A percentile compares a stretch with the other conserved stretches of the same genome.
Conservation (phyloP, 2,113 vertebrate genomes). For the Dromas ardeola region DNA sequence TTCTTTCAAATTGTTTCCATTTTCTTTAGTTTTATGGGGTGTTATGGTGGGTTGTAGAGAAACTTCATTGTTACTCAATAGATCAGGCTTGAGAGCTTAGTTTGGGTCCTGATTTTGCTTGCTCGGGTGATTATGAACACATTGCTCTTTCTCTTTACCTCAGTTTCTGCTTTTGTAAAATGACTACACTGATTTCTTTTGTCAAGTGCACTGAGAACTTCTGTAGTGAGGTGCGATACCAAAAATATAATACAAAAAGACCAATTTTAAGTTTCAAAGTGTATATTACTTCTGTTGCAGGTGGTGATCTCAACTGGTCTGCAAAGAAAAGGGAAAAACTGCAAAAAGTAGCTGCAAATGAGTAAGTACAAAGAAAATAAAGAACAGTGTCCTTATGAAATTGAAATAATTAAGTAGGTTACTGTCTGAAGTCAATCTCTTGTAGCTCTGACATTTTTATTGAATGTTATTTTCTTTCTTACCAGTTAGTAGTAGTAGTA, state of each 20-base stretch:
- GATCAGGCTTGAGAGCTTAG: background rate
- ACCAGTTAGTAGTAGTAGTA: background rate
- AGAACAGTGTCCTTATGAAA: background rate
- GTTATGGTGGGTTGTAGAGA: too few species aligned
- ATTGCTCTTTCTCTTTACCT: background rate
- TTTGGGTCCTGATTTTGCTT: background rate
- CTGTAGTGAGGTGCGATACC: accelerated
- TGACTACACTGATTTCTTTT: background rate
- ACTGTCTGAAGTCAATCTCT: background rate
- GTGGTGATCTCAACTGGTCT: slow-evolving; percentile 90
- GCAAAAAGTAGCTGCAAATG: slow-evolving; percentile 77
- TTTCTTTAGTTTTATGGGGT: background rate
- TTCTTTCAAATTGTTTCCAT: background rate
- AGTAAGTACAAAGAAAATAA: slow-evolving; percentile 77
- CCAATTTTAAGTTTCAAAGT: accelerated
- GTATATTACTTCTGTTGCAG: slow-evolving; percentile 48
- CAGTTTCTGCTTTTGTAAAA: accelerated
- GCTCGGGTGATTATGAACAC: accelerated
- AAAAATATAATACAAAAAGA: background rate
- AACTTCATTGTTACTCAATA: background rate
- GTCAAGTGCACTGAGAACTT: background rate
- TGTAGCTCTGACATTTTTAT: background rate
- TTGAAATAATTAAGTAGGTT: background rate
- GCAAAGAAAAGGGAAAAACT: slow-evolving; percentile 82
- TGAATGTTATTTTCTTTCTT: background rate